Evolutionary conservation across 2,888 invertebrate species (phyloP).

Genomic region (Celastrina argiolus): DNA sequence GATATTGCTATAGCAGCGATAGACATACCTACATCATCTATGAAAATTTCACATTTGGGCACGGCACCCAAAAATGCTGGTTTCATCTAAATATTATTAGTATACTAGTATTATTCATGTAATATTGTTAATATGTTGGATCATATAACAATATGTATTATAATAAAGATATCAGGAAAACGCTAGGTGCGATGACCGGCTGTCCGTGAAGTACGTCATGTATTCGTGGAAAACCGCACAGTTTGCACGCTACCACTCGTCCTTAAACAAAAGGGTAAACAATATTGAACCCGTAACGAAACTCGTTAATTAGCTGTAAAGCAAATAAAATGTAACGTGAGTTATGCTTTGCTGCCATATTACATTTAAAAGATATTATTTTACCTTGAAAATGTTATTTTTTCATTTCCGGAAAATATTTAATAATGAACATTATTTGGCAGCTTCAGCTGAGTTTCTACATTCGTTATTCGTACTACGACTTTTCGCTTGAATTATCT

Average conservation of each 20-base stretch:
- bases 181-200: slow-evolving; percentile 52
- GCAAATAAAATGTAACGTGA: not conserved
- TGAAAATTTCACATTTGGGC: no score
- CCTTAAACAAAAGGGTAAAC: slow-evolving; percentile 21
- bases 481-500: no score
- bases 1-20: no score
- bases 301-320: not conserved
- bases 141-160: not conserved
- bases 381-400: not conserved
- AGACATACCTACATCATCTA: no score
- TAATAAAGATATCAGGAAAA: slow-evolving; percentile 51
- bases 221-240: slow-evolving; percentile 59
- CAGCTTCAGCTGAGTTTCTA: not conserved
- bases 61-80: no score
- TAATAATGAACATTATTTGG: not conserved
- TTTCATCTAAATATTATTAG: not conserved
- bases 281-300: not conserved
- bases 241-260: slow-evolving; percentile 33
- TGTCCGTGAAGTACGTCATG: slow-evolving; percentile 62
- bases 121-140: not conserved
- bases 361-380: no score
- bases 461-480: no score
- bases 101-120: not conserved
- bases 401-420: not conserved
- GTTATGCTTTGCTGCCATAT: no score